Evolutionary conservation across 2,888 invertebrate species (phyloP).

Genomic region (Hydriomena furcata): DNA sequence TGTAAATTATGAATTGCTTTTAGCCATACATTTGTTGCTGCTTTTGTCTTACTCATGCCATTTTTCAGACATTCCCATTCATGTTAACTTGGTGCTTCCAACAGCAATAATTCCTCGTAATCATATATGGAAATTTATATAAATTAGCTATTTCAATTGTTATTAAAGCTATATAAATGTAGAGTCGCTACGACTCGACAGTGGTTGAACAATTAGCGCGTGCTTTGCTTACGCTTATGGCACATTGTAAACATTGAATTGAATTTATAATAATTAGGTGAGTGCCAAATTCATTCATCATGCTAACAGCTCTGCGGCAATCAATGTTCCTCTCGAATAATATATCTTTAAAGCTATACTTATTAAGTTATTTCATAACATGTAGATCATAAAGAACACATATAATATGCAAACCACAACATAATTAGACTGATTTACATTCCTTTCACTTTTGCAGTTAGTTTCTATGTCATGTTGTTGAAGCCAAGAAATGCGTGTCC

Average conservation of each 20-base stretch:
- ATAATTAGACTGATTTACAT: slow-evolving; percentile 61
- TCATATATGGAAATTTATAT: slow-evolving; percentile 9
- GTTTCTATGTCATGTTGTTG: slow-evolving; percentile 13
- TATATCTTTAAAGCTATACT: slow-evolving; percentile 40
- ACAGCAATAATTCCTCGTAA: slow-evolving; percentile 19
- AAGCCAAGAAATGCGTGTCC: slow-evolving; percentile 29
- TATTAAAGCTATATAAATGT: slow-evolving; percentile 9
- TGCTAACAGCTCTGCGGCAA: slow-evolving; percentile 43
- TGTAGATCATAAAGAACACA: slow-evolving; percentile 36
- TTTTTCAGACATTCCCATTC: slow-evolving; percentile 47
- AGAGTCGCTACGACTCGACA: slow-evolving; percentile 20
- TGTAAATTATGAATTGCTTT: slow-evolving; percentile 61
- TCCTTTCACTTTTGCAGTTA: slow-evolving; percentile 42
- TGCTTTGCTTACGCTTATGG: slow-evolving; percentile 33
- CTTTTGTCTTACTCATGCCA: slow-evolving; percentile 53
- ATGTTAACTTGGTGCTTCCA: slow-evolving; percentile 31
- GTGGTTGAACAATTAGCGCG: slow-evolving; percentile 25
- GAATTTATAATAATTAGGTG: slow-evolving; percentile 42
- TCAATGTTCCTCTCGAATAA: slow-evolving; percentile 60
- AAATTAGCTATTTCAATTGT: slow-evolving; percentile 18
- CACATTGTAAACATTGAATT: slow-evolving; percentile 37
- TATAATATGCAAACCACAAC: slow-evolving; percentile 46
- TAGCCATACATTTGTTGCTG: slow-evolving; percentile 53
- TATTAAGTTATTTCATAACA: slow-evolving; percentile 37
- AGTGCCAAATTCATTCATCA: slow-evolving; percentile 61